phyloP scores from a whole-genome alignment of 2,888 invertebrate species.

The Tenodera sinensis region DNA sequence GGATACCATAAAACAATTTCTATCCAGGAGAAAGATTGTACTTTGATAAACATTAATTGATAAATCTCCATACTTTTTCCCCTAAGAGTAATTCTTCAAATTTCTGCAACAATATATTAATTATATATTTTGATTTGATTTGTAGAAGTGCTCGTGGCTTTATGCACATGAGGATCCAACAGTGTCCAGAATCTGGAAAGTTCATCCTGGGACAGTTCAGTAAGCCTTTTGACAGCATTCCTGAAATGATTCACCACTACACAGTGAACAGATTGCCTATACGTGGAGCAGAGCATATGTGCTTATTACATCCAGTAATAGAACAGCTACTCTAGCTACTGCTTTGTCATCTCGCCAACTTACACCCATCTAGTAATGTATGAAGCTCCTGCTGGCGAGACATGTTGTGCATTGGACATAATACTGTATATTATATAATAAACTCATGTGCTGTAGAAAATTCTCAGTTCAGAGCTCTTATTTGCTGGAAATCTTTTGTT shows the following conservation, averaged over 20 bases:
- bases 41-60: not conserved
- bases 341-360: not conserved
- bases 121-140: constrained; percentile 30
- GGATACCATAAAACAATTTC: not conserved
- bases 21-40: not conserved
- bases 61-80: not conserved
- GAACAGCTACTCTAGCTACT: constrained; percentile 66
- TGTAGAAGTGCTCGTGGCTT: constrained; percentile 89
- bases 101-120: not conserved
- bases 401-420: not conserved
- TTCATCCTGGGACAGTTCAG: constrained; percentile 91
- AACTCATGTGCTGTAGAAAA: not conserved
- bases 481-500: not conserved
- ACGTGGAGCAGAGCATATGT: constrained; percentile 94
- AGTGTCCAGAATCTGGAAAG: constrained; percentile 66
- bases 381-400: not conserved
- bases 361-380: not conserved
- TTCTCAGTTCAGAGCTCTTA: not conserved
- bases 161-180: constrained; percentile 95
- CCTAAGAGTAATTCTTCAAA: not conserved
- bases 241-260: constrained; percentile 93
- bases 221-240: constrained; percentile 87
- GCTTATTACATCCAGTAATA: constrained; percentile 85
- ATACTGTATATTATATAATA: not conserved
- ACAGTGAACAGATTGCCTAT: constrained; percentile 90